Percentiles rank a stretch among this genome's conserved stretches.
These are phyloP conservation scores for Furnarius figulus DNA, from an alignment of 2,113 vertebrate genomes.

Conservation along the genomic window DNA sequence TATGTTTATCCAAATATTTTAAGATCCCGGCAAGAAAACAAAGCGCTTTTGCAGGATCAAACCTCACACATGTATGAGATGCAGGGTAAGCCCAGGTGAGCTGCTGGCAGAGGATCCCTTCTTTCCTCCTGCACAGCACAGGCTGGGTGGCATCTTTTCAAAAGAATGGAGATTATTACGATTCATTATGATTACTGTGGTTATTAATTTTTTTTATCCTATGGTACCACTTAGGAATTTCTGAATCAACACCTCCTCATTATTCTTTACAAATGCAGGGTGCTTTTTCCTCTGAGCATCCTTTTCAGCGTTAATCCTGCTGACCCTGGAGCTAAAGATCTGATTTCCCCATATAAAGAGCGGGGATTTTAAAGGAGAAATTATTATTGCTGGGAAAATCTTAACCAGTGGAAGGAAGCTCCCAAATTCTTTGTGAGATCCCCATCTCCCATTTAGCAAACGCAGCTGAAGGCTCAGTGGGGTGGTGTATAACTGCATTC, in stretches of 20 bases:
- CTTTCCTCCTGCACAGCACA: not conserved
- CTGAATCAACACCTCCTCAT: not conserved
- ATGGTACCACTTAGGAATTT: not conserved
- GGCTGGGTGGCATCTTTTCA: not conserved
- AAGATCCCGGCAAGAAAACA: not conserved
- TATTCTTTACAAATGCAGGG: not conserved
- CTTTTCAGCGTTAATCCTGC: not conserved
- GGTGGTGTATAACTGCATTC: not conserved
- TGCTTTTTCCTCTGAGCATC: not conserved
- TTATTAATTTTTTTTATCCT: not conserved
- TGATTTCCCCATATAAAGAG: not conserved
- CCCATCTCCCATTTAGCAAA: not conserved
- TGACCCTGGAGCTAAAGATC: not conserved
- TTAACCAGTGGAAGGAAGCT: not conserved
- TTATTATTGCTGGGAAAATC: not conserved
- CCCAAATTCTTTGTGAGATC: not conserved
- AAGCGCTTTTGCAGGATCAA: not conserved
- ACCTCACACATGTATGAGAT: fast-evolving
- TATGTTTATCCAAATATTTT: not conserved
- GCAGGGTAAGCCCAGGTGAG: not conserved
- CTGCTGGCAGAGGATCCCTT: not conserved
- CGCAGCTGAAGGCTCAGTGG: not conserved
- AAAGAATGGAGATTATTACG: not conserved
- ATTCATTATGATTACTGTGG: not conserved
- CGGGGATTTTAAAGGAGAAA: not conserved